phyloP scores from a whole-genome alignment of 2,797 vertebrate species.

The Halcyon badia region DNA sequence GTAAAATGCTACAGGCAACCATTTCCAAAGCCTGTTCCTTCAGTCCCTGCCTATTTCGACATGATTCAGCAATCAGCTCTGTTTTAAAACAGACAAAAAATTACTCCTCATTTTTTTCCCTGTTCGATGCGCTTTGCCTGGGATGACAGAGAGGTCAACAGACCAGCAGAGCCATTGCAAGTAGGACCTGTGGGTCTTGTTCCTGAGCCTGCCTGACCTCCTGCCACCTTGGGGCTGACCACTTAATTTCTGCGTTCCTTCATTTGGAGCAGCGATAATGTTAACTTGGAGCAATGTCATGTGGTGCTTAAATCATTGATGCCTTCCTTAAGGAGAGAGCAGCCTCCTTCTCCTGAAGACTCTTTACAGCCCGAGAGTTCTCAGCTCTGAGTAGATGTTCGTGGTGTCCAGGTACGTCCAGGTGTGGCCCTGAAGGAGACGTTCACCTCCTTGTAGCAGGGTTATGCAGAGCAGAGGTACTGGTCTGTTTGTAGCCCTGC shows the following conservation, averaged over 20 bases:
- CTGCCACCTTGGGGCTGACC: neutral
- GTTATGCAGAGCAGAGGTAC: neutral
- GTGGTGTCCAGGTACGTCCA: neutral
- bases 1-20: neutral
- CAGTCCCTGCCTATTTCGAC: rapidly evolving
- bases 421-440: neutral
- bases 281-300: neutral
- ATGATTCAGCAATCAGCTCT: neutral
- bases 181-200: neutral
- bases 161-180: neutral
- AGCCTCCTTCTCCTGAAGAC: neutral
- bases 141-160: neutral
- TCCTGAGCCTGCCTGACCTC: neutral
- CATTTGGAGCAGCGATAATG: neutral
- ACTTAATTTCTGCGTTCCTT: neutral
- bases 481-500: neutral
- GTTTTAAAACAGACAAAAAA: neutral
- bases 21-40: neutral
- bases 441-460: rapidly evolving
- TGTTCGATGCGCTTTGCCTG: neutral
- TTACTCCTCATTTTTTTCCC: neutral
- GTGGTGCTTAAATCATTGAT: neutral
- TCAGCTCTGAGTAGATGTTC: neutral
- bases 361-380: neutral
- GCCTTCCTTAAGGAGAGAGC: neutral